Evolutionary conservation across 2,797 vertebrate species (phyloP), one percentile per base, ranked within the genome.

Genomic region (Calcarius lapponicus): DNA sequence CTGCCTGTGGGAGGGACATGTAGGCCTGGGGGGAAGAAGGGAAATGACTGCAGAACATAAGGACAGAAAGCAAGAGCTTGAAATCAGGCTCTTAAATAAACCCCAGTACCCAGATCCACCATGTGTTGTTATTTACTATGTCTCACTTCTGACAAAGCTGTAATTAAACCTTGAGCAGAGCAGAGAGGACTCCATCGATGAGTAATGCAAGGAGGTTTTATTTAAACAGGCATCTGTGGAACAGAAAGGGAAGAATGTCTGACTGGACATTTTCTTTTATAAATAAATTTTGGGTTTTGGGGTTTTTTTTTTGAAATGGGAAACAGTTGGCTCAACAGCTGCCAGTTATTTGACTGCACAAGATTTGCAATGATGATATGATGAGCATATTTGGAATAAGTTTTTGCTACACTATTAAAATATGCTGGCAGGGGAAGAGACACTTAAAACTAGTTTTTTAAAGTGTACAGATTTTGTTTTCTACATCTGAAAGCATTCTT

Each of bases 301-400:
- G 0, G n/a, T 8, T 17, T 26, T 43, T 25, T 14, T 89, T 91
- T 90, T 81, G 2, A 56, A 92, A 96, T 81, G 75, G 60, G 85
- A 95, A 97, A 88, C 69, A 91, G 79, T 79, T 94, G 82, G 65
- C 28, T 83, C 50, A 87, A 80, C 74, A 96, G 79, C 91, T 95
- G 94, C 57, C 89, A 92, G 61, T 95, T 92, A 74, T 66, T 93
- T 93, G 90, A 51, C 67, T 93, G 83, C 32, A 38, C 78, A 86
- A 92, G 82, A 90, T 84, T 95, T 90, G 65, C 80, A 54, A 86
- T 93, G 73, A 67, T 75, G 45, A 45, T 80, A 45, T 67, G 79
- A 84, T 78, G 84, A 94, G 70, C 73, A 40, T 91, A 85, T 92
- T 92, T 96, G 85, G 61, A 89, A 86, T 78, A 86, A 51, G 69